Base-by-base conservation (phyloP, 2,888 invertebrate genomes). In the Lasioglossum malachurum region DNA sequence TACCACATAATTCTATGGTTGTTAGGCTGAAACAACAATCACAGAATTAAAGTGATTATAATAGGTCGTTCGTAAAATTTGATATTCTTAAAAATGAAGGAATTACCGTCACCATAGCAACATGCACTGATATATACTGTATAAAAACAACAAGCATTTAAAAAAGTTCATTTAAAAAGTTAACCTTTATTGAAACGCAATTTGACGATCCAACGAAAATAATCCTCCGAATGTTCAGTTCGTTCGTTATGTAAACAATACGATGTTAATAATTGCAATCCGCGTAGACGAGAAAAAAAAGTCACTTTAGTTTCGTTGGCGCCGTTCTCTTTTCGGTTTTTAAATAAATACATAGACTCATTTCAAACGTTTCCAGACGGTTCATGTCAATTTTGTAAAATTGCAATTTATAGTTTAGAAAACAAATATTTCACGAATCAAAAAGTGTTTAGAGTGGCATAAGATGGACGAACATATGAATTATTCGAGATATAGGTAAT, bases 131-230 rank as follows among this genome's bases (percentile, higher is more conserved):
- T 38, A 78, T 23, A 78, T 23, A 5, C 35, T 35, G 69, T 38
- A 41, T 69, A 74, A 41, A 7, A 76, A 23, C n/a, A 64, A 49
- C 53, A 75, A 77, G 41, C 35, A 31, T 35, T 79, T 79, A 57
- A 41, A 72, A 64, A 44, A 44, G 44, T 76, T 85, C n/a, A 64
- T 81, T 77, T 46, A 78, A 82, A 79, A 86, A 77, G 73, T 82
- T 87, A 87, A 87, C 87, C 87, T 87, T 86, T 86, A 75, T 77
- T 86, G 38, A 73, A 80, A 86, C 82, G 82, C 75, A 87, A 80
- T 87, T 87, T 80, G 71, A 86, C 27, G 77, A 64, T 78, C 41
- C 23, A 57, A 80, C 77, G 77, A 80, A 80, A 87, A 83, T 57
- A 76, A 86, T 77, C 72, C 87, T 75, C 38, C 19, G 38, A 74